phyloP scores from a whole-genome alignment of 92 coral and sea anemone genomes.

The Phenganax subtilis region DNA sequence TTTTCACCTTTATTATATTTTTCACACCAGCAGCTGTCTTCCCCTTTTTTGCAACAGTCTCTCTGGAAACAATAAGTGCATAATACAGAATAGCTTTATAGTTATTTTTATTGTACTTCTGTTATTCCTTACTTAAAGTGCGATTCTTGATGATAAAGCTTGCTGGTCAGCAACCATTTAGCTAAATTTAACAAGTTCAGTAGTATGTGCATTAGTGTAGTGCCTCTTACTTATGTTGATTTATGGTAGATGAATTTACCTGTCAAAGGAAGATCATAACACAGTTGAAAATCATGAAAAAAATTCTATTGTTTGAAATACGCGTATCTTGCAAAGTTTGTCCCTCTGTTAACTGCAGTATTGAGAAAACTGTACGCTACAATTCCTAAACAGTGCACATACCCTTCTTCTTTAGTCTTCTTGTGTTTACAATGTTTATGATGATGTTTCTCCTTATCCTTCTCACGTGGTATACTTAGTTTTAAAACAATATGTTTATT shows the following conservation, averaged over 20 bases:
- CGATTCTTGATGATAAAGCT: too few relatives aligned
- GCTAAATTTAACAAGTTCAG: too few relatives aligned
- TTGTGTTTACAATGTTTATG: slow-evolving; percentile 60
- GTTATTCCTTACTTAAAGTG: too few relatives aligned
- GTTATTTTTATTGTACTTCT: too few relatives aligned
- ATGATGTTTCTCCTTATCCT: slow-evolving; percentile 33
- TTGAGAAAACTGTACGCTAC: background rate
- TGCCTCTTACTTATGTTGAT: too few relatives aligned
- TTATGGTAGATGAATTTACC: too few relatives aligned
- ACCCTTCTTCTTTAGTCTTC: slow-evolving; percentile 56
- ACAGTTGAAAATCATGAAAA: too few relatives aligned
- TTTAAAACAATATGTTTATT: slow-evolving; percentile 82
- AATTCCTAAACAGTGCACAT: background rate
- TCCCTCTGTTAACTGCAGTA: background rate
- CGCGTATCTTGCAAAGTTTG: too few relatives aligned
- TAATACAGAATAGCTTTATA: background rate
- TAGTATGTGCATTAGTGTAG: too few relatives aligned
- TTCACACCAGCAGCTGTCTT: slow-evolving; percentile 17
- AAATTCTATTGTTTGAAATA: too few relatives aligned
- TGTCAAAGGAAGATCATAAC: too few relatives aligned
- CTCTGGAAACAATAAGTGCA: slow-evolving; percentile 10
- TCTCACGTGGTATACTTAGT: slow-evolving; percentile 66
- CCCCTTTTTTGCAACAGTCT: slow-evolving; percentile 39
- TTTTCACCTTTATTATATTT: background rate
- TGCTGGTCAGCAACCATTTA: too few relatives aligned